Base-by-base conservation (phyloP, 2,888 invertebrate genomes). In the Leptothorax acervorum region DNA sequence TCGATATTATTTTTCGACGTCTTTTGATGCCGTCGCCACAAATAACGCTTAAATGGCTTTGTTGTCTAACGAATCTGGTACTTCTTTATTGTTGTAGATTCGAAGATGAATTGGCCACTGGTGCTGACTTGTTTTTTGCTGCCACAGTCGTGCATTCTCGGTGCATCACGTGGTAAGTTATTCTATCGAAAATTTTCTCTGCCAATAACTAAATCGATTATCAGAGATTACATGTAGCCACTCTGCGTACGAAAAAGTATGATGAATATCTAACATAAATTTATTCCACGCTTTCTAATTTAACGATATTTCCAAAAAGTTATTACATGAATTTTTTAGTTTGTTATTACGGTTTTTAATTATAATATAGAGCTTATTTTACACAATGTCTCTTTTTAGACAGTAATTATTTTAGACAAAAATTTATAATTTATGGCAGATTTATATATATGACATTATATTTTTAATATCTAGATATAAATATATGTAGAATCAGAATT, bases 41-140 rank as follows among this genome's bases (percentile, higher is more conserved):
- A 55, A 28, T 76, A 66, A 39, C 12, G 9, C 15, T 68, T 78
- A 68, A 73, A 70, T 18, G n/a, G 5, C 6, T 12, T 23, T 11
- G 35, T 60, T 82, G 66, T 66, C 57, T 79, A 62, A 81, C 12
- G 39, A 66, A 23, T 45, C 3, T 28, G 48, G n/a, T 45, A 23
- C 48, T 53, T 71, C 3, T 76, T 79, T 63, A 11, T 66, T 78
- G 65, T 90, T 89, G 3, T 83, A 90, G 90, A 90, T 89, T 71
- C 86, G 88, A 94, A 94, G 91, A 94, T 94, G 94, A 93, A 93
- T 92, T 94, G 94, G 94, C 92, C 93, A 78, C 86, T 93, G 90
- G 87, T 92, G 82, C 89, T 94, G 83, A 89, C 90, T 70, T 93
- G 93, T 91, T 91, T 94, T 71, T 88, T 94, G 86, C 87, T 94